Conservation (phyloP, 2,797 vertebrate genomes). For the Hoplostethus mediterraneus region DNA sequence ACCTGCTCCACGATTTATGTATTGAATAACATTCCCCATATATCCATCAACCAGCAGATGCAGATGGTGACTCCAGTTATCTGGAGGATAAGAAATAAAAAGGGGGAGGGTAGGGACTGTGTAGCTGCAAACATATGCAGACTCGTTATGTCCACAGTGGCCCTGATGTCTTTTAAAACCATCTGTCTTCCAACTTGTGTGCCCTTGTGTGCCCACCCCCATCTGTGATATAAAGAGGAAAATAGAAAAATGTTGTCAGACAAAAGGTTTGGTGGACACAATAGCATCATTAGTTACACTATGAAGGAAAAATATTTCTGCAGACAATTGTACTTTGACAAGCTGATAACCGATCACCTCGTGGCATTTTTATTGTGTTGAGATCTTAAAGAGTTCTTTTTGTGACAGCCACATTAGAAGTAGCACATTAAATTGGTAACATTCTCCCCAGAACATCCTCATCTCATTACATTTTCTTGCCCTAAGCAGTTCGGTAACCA, state of each 20-base stretch:
- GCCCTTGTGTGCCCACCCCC: constrained; percentile 63
- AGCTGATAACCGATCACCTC: neutral
- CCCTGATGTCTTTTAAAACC: constrained; percentile 78
- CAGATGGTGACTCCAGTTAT: constrained; percentile 75
- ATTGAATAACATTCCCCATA: constrained; percentile 51
- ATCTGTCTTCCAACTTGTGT: constrained; percentile 76
- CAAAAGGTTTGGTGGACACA: constrained; percentile 21
- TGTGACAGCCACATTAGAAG: neutral
- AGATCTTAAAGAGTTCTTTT: neutral
- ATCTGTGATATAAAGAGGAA: constrained; percentile 63
- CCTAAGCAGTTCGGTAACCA: constrained; percentile 2
- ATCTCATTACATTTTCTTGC: neutral
- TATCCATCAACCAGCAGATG: constrained; percentile 68
- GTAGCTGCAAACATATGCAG: constrained; percentile 77
- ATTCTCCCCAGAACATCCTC: neutral
- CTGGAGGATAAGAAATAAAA: constrained; percentile 62
- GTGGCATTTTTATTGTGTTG: constrained; percentile 1
- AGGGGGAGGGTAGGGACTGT: constrained; percentile 21
- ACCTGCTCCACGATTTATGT: constrained; percentile 64
- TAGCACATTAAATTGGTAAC: neutral
- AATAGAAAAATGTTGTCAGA: constrained; percentile 44
- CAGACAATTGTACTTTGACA: neutral
- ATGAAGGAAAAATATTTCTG: neutral
- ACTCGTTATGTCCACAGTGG: constrained; percentile 71
- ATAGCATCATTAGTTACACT: constrained; percentile 14